Evolutionary conservation across 2,113 vertebrate genomes (phyloP).

Genomic region (Vireo altiloquus): DNA sequence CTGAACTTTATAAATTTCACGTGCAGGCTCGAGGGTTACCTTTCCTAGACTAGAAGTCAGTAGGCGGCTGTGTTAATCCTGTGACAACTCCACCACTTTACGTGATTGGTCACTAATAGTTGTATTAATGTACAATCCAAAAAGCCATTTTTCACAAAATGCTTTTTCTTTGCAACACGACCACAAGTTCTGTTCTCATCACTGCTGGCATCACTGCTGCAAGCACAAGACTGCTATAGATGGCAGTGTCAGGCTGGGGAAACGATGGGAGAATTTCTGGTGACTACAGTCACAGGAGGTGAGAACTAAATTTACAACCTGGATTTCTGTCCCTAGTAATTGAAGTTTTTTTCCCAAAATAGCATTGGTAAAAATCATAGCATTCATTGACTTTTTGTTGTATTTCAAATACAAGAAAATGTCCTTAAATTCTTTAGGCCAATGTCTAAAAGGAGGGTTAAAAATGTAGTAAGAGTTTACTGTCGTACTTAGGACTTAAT

Average conservation of each 20-base stretch:
- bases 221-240: neutral
- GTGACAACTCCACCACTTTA: neutral
- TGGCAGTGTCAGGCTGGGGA: conserved; percentile 16
- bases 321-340: neutral
- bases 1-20: neutral
- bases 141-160: neutral
- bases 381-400: neutral
- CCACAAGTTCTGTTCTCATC: neutral
- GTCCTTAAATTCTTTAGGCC: neutral
- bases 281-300: neutral
- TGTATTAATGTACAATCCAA: neutral
- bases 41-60: neutral
- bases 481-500: neutral
- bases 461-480: neutral
- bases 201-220: neutral
- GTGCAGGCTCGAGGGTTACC: fast-evolving
- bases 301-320: neutral
- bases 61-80: neutral
- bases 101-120: neutral
- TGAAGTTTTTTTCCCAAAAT: neutral
- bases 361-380: neutral
- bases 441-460: neutral
- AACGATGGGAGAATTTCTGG: neutral
- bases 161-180: fast-evolving
- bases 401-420: neutral